These are phyloP conservation scores for Cebus imitator DNA, from an alignment of 2,113 vertebrate genomes.

Conservation along the genomic window DNA sequence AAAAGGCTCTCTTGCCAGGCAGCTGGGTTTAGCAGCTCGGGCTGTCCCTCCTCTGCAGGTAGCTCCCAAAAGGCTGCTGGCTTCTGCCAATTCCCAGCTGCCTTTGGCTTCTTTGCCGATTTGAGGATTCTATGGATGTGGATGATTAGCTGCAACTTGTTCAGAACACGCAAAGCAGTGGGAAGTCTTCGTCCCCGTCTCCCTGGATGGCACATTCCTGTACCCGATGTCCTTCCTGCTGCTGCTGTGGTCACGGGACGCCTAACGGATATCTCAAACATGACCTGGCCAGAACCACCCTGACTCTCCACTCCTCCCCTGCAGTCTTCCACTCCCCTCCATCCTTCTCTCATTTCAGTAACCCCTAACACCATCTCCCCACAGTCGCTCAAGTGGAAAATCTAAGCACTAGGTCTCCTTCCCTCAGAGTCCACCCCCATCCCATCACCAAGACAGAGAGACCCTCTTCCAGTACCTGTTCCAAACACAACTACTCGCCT, in stretches of 20 bases:
- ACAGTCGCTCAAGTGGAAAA: neutral
- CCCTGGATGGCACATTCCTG: fast-evolving
- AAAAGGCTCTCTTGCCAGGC: neutral
- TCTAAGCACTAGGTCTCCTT: neutral
- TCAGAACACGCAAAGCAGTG: neutral
- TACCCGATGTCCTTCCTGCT: neutral
- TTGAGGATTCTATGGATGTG: neutral
- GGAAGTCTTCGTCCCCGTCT: fast-evolving
- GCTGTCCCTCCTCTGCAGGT: neutral
- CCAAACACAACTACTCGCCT: fast-evolving
- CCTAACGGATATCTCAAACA: neutral
- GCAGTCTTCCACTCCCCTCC: neutral
- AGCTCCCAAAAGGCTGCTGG: neutral
- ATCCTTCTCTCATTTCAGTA: neutral
- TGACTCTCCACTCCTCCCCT: neutral
- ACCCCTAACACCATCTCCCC: fast-evolving
- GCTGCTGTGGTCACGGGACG: neutral
- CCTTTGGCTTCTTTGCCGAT: neutral
- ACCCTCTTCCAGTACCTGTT: too few species aligned
- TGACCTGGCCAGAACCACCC: neutral
- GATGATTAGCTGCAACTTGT: neutral
- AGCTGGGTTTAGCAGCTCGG: fast-evolving
- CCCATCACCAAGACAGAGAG: fast-evolving
- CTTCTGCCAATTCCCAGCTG: neutral
- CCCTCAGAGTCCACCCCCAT: neutral